These are phyloP conservation scores for Mythimna ferrago DNA, from an alignment of 2,888 invertebrate genomes.

Conservation along the genomic window DNA sequence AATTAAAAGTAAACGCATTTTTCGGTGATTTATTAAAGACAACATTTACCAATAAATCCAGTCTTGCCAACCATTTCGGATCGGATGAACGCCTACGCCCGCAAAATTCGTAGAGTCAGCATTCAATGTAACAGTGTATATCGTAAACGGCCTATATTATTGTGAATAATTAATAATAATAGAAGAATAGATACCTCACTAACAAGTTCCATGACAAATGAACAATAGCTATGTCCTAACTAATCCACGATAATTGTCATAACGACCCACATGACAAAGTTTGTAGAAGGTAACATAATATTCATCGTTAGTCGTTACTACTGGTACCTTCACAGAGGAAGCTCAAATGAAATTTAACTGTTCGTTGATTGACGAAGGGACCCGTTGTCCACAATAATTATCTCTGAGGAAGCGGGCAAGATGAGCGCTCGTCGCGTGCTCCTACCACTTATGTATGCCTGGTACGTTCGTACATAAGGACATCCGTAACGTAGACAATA, in stretches of 20 bases:
- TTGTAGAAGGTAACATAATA: slow-evolving; percentile 73
- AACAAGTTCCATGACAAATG: slow-evolving; percentile 18
- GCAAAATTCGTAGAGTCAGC: background rate
- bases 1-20: slow-evolving; percentile 54
- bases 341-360: slow-evolving; percentile 86
- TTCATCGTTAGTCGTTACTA: slow-evolving; percentile 61
- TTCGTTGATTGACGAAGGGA: slow-evolving; percentile 87
- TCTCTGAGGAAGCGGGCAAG: slow-evolving; percentile 82
- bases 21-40: slow-evolving; percentile 50
- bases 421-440: slow-evolving; percentile 65
- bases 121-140: background rate
- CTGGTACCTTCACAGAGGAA: slow-evolving; percentile 80
- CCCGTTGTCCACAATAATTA: slow-evolving; percentile 86
- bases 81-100: background rate
- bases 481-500: slow-evolving; percentile 55
- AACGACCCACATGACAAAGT: slow-evolving; percentile 50
- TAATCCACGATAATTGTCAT: slow-evolving; percentile 34
- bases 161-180: slow-evolving; percentile 8
- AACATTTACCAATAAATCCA: slow-evolving; percentile 44
- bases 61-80: slow-evolving; percentile 3
- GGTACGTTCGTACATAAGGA: slow-evolving; percentile 40
- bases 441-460: slow-evolving; percentile 48
- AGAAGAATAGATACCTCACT: background rate
- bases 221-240: slow-evolving; percentile 6
- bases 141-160: background rate